phyloP scores from a whole-genome alignment of 2,888 invertebrate genomes.

The Megalurothrips usitatus region DNA sequence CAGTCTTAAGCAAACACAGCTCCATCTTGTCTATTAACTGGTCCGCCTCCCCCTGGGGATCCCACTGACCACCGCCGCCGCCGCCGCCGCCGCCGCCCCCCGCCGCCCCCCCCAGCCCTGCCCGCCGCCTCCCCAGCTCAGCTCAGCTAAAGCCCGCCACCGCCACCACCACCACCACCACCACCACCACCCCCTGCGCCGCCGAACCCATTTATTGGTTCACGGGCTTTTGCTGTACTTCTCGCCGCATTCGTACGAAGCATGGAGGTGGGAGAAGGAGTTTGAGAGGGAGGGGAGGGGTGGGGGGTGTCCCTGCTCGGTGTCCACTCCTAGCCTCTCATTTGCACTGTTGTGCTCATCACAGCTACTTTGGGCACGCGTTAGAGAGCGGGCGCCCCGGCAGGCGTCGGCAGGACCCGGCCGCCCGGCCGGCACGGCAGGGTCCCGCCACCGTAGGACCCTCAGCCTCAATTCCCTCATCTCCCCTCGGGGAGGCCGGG shows the following conservation, averaged over 20 bases:
- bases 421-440: no score
- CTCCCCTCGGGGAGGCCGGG: no score
- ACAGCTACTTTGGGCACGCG: background rate
- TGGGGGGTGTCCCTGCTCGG: background rate
- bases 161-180: background rate
- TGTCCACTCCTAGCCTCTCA: background rate
- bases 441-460: no score
- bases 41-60: slow-evolving; percentile 3
- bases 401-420: no score
- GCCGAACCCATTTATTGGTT: background rate
- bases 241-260: background rate
- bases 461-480: no score
- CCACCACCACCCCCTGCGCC: background rate
- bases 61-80: background rate
- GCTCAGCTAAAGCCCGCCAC: background rate
- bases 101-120: background rate
- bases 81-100: background rate
- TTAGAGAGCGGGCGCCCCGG: no score
- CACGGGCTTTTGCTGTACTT: background rate
- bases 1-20: slow-evolving; percentile 26
- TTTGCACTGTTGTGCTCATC: slow-evolving; percentile 3
- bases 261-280: background rate
- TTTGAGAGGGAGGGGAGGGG: background rate
- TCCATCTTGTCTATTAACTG: slow-evolving; percentile 26
- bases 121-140: background rate